Base-by-base conservation (phyloP, 2,113 vertebrate genomes). In the Cynopterus brachyotis region DNA sequence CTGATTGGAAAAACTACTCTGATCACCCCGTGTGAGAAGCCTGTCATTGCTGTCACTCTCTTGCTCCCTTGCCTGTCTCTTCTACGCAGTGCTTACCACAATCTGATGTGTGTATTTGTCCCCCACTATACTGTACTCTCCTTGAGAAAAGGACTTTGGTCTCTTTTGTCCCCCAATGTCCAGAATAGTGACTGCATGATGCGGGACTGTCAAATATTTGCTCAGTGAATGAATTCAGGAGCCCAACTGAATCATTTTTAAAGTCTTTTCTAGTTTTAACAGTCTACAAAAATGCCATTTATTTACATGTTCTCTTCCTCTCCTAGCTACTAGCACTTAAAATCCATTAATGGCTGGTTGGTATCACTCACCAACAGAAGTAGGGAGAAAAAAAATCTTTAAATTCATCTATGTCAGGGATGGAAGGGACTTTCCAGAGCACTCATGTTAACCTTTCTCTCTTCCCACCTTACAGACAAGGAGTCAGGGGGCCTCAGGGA, bases 21-120 rank as follows among this genome's bases (percentile, higher is more conserved):
- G 1, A 5, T 30, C 10, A 15, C 22, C 42, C 45, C 3, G 24
- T 1, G 24, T 12, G 22, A 55, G 59, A 19, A 37, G 30, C 47
- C 15, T 1, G 6, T 26, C 1, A 22, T 10, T 4, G 66, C 6
- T 1, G 45, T n/a, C 12, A 13, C 3, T 1, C 42, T 5, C 30
- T 37, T 11, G 50, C 53, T 24, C 32, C 47, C 16, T 20, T 30
- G 28, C 16, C 37, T n/a, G 35, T n/a, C 26, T 35, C 28, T 40
- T 40, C 60, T 42, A 40, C 30, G 28, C 4, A 50, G 35, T 11
- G 19, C 32, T 47, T 50, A 20, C 10, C 32, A 20, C 40, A 6
- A 5, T 12, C 85, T 53, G 57, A 42, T 30, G 3, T 5, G 3
- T 5, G 53, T n/a, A 40, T n/a, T 22, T 12, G 6, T 9, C 40